Evolutionary conservation across 2,113 vertebrate genomes (phyloP).

Genomic region (Gracilinanus agilis): DNA sequence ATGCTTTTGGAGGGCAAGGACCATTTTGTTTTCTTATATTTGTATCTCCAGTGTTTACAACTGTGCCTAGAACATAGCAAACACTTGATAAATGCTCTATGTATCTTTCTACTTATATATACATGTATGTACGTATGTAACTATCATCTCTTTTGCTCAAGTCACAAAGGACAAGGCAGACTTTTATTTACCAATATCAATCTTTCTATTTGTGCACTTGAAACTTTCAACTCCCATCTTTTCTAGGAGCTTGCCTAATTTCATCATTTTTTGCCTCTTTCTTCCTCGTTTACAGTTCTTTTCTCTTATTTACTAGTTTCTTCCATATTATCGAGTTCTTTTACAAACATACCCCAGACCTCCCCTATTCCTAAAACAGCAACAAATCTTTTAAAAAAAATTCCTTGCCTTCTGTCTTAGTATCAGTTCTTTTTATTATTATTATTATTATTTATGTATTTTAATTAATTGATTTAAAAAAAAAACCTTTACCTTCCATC

Average conservation of each 20-base stretch:
- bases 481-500: too few relatives aligned
- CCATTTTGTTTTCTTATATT: not conserved
- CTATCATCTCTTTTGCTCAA: not conserved
- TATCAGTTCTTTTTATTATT: too few relatives aligned
- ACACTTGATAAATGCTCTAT: not conserved
- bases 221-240: not conserved
- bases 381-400: not conserved
- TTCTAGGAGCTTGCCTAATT: not conserved
- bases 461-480: too few relatives aligned
- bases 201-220: not conserved
- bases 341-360: not conserved
- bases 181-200: not conserved
- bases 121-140: not conserved
- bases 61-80: not conserved
- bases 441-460: too few relatives aligned
- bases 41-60: not conserved
- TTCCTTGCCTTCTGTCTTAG: too few relatives aligned
- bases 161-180: not conserved
- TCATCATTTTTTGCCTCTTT: not conserved
- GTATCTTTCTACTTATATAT: not conserved
- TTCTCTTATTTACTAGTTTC: not conserved
- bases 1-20: not conserved
- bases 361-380: not conserved
- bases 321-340: not conserved
- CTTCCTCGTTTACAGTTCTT: not conserved